Conservation (phyloP, 2,113 vertebrate genomes). For the Siniperca knerii region DNA sequence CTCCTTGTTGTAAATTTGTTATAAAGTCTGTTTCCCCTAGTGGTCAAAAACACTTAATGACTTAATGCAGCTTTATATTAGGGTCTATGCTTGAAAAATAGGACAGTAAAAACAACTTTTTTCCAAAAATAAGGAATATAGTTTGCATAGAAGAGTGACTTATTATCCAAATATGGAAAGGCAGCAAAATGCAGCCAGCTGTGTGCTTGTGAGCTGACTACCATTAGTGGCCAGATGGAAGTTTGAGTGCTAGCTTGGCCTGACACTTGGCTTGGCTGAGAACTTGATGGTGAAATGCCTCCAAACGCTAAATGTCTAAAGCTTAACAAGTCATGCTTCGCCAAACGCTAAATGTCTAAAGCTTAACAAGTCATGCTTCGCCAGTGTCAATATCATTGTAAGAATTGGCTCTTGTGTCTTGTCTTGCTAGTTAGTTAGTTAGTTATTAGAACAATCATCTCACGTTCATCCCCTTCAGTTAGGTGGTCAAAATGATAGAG, state of each 20-base stretch:
- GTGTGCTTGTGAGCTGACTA: slow-evolving; percentile 17
- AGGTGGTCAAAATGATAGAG: not conserved
- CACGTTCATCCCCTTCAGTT: not conserved
- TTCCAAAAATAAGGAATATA: not conserved
- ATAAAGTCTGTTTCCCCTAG: not conserved
- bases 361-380: slow-evolving; percentile 11
- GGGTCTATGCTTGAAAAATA: not conserved
- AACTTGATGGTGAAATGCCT: slow-evolving; percentile 30
- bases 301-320: slow-evolving; percentile 6
- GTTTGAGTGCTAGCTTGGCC: slow-evolving; percentile 11
- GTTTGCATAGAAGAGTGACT: not conserved
- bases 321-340: slow-evolving; percentile 11
- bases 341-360: slow-evolving; percentile 9
- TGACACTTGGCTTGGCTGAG: slow-evolving; percentile 33
- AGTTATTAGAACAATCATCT: not conserved
- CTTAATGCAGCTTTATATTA: not conserved
- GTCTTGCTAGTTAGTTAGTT: not conserved
- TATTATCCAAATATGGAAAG: slow-evolving; percentile 1
- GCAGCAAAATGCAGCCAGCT: slow-evolving; percentile 5
- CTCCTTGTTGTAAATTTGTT: not conserved
- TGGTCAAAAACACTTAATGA: not conserved
- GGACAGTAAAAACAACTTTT: not conserved
- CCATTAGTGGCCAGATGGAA: slow-evolving; percentile 22
- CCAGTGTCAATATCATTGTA: not conserved
- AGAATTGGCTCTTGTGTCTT: not conserved